Evolutionary conservation across 1,140 invertebrate genomes (phyloP).

Genomic region (Zaprionus ornatus): DNA sequence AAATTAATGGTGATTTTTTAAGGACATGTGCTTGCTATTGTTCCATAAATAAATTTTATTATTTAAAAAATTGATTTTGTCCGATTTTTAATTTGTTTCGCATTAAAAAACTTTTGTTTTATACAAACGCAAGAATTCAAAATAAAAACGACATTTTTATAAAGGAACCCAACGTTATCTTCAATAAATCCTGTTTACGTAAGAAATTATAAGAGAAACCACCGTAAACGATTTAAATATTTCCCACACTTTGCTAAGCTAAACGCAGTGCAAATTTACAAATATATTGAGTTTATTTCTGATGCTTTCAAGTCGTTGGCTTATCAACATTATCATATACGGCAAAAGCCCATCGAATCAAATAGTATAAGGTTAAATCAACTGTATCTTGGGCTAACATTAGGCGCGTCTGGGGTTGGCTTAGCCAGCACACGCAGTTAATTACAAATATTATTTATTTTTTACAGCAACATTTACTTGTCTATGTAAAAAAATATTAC

Average conservation of each 20-base stretch:
- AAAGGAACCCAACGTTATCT: constrained; percentile 17
- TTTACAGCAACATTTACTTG: constrained; percentile 51
- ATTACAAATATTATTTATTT: constrained; percentile 25
- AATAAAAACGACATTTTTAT: constrained; percentile 56
- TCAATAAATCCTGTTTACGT: neutral
- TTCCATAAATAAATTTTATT: constrained; percentile 68
- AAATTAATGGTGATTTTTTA: constrained; percentile 79
- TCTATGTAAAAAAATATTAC: constrained; percentile 74
- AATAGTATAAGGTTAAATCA: constrained; percentile 6
- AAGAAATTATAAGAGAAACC: neutral
- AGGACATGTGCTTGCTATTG: constrained; percentile 70
- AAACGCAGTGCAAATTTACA: constrained; percentile 37
- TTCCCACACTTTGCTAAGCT: neutral
- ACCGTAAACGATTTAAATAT: neutral
- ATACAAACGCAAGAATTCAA: constrained; percentile 57
- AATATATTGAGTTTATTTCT: constrained; percentile 77
- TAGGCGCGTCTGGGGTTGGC: constrained; percentile 22
- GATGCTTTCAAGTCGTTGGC: constrained; percentile 60
- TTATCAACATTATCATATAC: constrained; percentile 53
- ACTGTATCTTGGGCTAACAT: constrained; percentile 27
- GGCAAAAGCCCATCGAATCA: constrained; percentile 46
- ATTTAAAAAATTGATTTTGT: constrained; percentile 51
- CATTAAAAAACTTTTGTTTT: neutral
- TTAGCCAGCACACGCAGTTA: constrained; percentile 19
- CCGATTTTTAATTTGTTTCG: constrained; percentile 35